phyloP scores from a whole-genome alignment of 2,113 vertebrate species.

The Pardalotus punctatus region DNA sequence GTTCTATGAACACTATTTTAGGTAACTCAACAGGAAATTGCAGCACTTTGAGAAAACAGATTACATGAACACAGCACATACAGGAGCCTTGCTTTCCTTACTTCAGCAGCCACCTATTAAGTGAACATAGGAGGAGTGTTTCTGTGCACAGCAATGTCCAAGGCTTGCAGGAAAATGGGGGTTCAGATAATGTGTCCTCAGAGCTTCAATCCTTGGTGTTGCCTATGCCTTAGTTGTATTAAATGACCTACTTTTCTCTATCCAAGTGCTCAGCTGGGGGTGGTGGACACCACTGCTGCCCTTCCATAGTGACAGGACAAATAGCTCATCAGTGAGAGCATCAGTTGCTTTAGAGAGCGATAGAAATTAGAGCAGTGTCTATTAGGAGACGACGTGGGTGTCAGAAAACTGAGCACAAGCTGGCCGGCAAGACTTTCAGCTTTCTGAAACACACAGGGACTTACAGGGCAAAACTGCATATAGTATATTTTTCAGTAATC shows the following conservation, averaged over 20 bases:
- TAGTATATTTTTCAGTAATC: background rate
- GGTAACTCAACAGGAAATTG: background rate
- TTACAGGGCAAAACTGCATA: background rate
- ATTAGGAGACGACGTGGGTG: background rate
- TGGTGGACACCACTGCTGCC: background rate
- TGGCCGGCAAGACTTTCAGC: background rate
- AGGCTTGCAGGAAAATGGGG: background rate
- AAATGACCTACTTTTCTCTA: background rate
- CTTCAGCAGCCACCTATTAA: background rate
- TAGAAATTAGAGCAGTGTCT: background rate
- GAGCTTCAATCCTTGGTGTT: rapidly evolving
- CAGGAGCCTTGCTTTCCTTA: background rate
- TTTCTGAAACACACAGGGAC: background rate
- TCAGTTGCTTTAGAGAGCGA: background rate
- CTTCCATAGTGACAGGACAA: conserved; percentile 20
- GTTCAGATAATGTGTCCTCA: background rate
- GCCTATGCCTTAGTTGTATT: background rate
- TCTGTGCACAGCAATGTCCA: background rate
- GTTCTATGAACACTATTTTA: background rate
- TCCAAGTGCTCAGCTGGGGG: background rate
- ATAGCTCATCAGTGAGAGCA: background rate
- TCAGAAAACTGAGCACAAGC: background rate
- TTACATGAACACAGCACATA: rapidly evolving
- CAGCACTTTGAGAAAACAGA: background rate
- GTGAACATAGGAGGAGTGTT: rapidly evolving